phyloP scores from a whole-genome alignment of 2,113 vertebrate genomes.

The Bujurquina vittata region DNA sequence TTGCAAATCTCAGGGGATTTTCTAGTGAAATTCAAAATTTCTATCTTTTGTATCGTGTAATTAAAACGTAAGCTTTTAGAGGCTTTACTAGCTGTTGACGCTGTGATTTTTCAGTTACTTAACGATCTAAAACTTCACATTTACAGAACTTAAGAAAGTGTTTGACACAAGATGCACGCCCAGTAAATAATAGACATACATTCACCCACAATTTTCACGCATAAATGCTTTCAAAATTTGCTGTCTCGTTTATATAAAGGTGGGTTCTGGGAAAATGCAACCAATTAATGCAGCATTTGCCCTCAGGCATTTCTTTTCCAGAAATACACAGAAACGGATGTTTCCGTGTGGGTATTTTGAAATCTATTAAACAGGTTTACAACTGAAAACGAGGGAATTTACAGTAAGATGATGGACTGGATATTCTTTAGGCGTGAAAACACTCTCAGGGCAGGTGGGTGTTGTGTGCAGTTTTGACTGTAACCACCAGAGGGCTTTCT shows the following conservation, averaged over 20 bases:
- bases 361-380: fast-evolving
- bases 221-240: neutral
- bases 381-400: neutral
- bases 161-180: neutral
- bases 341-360: neutral
- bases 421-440: neutral
- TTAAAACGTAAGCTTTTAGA: fast-evolving
- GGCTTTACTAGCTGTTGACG: neutral
- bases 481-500: neutral
- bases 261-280: neutral
- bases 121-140: neutral
- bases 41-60: neutral
- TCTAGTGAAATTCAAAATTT: too few relatives aligned
- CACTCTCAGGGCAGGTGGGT: neutral
- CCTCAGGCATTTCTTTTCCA: neutral
- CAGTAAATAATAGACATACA: neutral
- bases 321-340: fast-evolving
- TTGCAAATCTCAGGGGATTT: too few relatives aligned
- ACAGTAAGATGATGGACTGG: fast-evolving
- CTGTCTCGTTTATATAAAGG: fast-evolving
- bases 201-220: neutral
- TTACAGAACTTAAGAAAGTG: neutral
- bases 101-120: neutral
- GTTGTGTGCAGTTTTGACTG: neutral
- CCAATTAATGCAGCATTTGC: neutral